phyloP scores from a whole-genome alignment of 2,888 invertebrate genomes.

The Sussaba pulchella region DNA sequence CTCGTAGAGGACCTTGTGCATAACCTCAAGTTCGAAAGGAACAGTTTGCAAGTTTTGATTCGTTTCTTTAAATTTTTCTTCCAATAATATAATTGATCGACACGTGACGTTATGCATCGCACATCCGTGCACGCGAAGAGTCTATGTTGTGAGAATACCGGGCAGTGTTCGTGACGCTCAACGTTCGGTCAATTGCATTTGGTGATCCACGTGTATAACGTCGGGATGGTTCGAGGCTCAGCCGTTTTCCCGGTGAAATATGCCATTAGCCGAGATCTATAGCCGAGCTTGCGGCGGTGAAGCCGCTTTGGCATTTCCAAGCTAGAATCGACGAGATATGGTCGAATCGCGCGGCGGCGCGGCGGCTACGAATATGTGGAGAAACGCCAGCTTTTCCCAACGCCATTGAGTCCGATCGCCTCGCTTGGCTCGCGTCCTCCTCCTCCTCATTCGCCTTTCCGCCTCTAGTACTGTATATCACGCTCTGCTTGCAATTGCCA shows the following conservation, averaged over 20 bases:
- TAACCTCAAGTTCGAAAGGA: too few species aligned
- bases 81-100: too few species aligned
- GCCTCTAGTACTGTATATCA: constrained; percentile 11
- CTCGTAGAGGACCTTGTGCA: too few species aligned
- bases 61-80: too few species aligned
- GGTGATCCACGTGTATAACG: constrained; percentile 24
- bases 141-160: constrained; percentile 11
- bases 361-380: constrained; percentile 21
- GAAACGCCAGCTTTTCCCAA: constrained; percentile 44
- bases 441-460: constrained; percentile 22
- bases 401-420: constrained; percentile 29
- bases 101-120: neutral
- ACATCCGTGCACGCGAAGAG: neutral
- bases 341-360: constrained; percentile 15
- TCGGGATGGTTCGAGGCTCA: constrained; percentile 13
- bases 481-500: constrained; percentile 24
- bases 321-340: constrained; percentile 25
- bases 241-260: constrained; percentile 45
- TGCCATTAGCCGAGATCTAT: constrained; percentile 52
- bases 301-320: constrained; percentile 42
- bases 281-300: constrained; percentile 32
- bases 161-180: constrained; percentile 29
- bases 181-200: constrained; percentile 55
- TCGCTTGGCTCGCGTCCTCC: constrained; percentile 29
- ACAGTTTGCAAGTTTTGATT: too few species aligned